A percentile compares a stretch with the other conserved stretches of the same genome.
phyloP scores from a whole-genome alignment of 2,113 vertebrate genomes.

The Etia nguti region DNA sequence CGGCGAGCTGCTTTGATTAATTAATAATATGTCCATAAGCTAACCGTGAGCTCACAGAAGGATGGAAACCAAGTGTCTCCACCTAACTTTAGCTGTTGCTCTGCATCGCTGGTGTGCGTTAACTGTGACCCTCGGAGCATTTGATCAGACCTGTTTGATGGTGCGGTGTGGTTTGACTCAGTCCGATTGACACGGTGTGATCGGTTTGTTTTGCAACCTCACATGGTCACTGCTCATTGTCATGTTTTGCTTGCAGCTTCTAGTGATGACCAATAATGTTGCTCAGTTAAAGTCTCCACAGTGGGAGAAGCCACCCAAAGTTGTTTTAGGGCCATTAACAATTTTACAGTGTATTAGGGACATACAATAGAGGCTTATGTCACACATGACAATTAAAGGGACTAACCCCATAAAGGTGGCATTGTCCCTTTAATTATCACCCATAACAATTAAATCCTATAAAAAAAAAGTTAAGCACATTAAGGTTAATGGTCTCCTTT shows the following conservation, averaged over 20 bases:
- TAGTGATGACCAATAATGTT: not conserved
- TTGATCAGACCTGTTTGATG: not conserved
- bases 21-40: slow-evolving; percentile 21
- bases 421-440: slow-evolving; percentile 32
- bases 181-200: not conserved
- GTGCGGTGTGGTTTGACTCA: not conserved
- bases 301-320: not conserved
- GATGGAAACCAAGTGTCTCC: not conserved
- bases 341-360: slow-evolving; percentile 21
- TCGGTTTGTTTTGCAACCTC: not conserved
- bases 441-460: slow-evolving; percentile 39
- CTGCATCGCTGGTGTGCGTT: not conserved
- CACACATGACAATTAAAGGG: slow-evolving; percentile 25
- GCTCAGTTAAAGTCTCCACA: not conserved
- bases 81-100: not conserved
- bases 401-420: slow-evolving; percentile 54
- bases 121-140: not conserved
- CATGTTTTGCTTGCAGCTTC: not conserved
- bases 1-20: slow-evolving; percentile 48
- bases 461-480: slow-evolving; percentile 2
- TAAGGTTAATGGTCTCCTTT: slow-evolving; percentile 6
- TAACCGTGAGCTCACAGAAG: not conserved
- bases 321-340: slow-evolving; percentile 19
- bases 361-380: slow-evolving; percentile 42
- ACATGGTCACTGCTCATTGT: not conserved